These are phyloP conservation scores for Acronicta leporina DNA, from an alignment of 2,888 invertebrate genomes.

Conservation along the genomic window DNA sequence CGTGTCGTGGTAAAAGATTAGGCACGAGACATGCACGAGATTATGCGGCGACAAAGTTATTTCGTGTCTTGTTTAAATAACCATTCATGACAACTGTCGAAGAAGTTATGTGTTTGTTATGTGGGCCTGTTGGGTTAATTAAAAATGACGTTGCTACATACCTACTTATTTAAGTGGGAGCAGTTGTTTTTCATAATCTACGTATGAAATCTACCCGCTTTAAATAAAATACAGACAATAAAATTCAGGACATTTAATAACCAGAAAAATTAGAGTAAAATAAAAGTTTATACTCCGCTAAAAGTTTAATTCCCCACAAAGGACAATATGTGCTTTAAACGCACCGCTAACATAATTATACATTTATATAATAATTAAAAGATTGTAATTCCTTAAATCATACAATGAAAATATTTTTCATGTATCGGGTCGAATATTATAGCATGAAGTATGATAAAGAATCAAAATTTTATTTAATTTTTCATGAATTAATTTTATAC, in stretches of 20 bases:
- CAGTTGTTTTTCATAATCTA: slow-evolving; percentile 3
- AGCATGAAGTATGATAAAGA: no score
- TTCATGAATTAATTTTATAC: no score
- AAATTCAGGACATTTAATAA: neutral
- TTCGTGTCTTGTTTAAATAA: no score
- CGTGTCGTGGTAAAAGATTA: no score
- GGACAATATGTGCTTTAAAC: neutral
- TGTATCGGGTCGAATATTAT: no score
- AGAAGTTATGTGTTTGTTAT: no score
- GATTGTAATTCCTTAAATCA: neutral
- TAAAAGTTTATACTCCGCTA: slow-evolving; percentile 34
- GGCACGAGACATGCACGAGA: no score
- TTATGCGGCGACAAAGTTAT: no score
- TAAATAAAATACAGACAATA: neutral
- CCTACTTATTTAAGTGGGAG: neutral
- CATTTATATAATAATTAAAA: slow-evolving; percentile 11
- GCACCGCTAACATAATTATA: slow-evolving; percentile 10
- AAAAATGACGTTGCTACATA: neutral
- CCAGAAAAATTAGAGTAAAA: slow-evolving; percentile 9
- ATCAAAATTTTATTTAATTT: no score
- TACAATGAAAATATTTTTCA: neutral
- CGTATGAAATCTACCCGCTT: slow-evolving; percentile 21
- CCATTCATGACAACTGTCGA: no score
- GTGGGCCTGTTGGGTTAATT: neutral
- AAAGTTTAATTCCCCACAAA: slow-evolving; percentile 24